These are phyloP conservation scores for Carettochelys insculpta DNA, from an alignment of 2,113 vertebrate species.

Conservation along the genomic window DNA sequence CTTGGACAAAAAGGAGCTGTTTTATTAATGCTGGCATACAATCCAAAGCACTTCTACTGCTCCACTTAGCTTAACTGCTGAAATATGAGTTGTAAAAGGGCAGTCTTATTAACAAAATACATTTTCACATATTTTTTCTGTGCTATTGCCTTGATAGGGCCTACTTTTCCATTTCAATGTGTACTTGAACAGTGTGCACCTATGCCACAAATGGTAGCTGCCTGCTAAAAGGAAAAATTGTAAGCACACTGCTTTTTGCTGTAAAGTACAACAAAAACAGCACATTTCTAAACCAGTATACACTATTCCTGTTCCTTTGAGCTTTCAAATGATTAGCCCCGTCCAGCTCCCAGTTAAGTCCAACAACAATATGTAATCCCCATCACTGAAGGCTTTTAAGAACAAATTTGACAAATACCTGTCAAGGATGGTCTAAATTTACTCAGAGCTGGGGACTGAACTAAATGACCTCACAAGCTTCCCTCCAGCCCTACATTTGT, in stretches of 20 bases:
- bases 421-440: background rate
- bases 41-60: slow-evolving; percentile 1
- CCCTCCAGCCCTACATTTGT: background rate
- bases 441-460: background rate
- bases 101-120: slow-evolving; percentile 13
- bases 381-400: background rate
- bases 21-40: slow-evolving; percentile 32
- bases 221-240: slow-evolving; percentile 15
- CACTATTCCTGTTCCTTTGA: background rate
- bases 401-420: background rate
- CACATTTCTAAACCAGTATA: slow-evolving; percentile 28
- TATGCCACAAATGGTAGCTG: background rate
- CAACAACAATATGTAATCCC: background rate
- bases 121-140: slow-evolving; percentile 7
- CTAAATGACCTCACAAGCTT: background rate
- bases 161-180: slow-evolving; percentile 1
- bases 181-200: background rate
- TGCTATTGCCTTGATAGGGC: background rate
- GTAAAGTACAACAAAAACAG: background rate
- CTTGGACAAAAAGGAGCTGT: slow-evolving; percentile 36
- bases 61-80: background rate
- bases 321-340: background rate
- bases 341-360: background rate
- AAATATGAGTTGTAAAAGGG: background rate
- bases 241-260: background rate